Evolutionary conservation across 2,797 vertebrate genomes (phyloP), one percentile per base, ranked within the genome.

Genomic region (Sitta carolinensis): DNA sequence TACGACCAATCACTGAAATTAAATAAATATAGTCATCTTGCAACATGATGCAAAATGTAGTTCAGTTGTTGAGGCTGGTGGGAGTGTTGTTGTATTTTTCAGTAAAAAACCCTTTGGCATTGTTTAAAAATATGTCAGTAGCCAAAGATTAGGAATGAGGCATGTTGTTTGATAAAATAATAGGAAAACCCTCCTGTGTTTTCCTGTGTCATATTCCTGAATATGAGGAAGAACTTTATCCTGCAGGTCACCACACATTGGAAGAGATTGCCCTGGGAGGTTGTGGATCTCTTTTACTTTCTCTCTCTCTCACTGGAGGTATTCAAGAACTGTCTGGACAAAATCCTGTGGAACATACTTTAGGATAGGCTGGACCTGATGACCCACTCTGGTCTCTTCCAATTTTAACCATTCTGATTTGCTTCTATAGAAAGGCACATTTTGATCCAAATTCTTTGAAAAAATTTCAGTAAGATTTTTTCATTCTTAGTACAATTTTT

Each of bases 1-100:
- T 45, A 72, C 4, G 17, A 40, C 16, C 23, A 59, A 48, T 17
- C 4, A 5, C 15, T 10, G 5, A 61, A 57, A 77, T 50, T 25
- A 45, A 66, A 45, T 11, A 78, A n/a, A 43, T 57, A 36, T 4
- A 70, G 19, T 47, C 2, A 51, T 55, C 32, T 38, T 76, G 22
- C 7, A 72, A 25, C 6, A 17, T 45, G 16, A 64, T 45, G 30
- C 3, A 80, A 75, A 67, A 52, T 50, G 47, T 1, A 57, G 21
- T 54, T 70, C 38, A 21, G 5, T 45, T 59, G 3, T 26, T 40
- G 22, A 32, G 20, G 1, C 7, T 38, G 9, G 1, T 5, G 7
- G 11, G 5, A 13, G 2, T 1, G 3, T 27, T 55, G 19, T 6
- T 11, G 7, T 0, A 16, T 29, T 50, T 42, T 77, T 48, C 5